These are phyloP conservation scores for Chouioia cunea DNA, from an alignment of 2,888 invertebrate genomes.

Conservation along the genomic window DNA sequence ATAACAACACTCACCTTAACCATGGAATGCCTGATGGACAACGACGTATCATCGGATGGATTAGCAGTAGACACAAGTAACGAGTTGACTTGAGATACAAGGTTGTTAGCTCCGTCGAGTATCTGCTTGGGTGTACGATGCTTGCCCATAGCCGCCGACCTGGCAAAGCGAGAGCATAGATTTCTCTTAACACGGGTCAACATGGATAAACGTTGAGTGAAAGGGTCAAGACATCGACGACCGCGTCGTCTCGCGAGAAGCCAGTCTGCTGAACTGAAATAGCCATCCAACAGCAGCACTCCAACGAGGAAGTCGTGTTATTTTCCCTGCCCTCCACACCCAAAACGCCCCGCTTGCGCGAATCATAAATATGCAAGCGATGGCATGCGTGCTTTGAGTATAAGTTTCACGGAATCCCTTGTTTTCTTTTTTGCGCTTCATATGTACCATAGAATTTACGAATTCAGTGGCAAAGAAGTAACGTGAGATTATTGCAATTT, in stretches of 20 bases:
- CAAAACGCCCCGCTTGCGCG: constrained; percentile 9
- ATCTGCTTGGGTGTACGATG: constrained; percentile 44
- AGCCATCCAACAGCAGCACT: constrained; percentile 49
- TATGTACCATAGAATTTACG: constrained; percentile 18
- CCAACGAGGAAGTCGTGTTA: constrained; percentile 51
- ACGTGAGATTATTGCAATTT: too few relatives aligned
- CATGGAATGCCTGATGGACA: constrained; percentile 75
- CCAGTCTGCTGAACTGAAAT: constrained; percentile 64
- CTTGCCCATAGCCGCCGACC: constrained; percentile 57
- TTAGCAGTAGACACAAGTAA: constrained; percentile 75
- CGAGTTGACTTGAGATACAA: constrained; percentile 68
- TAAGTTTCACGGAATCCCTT: constrained; percentile 24
- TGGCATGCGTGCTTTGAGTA: background rate
- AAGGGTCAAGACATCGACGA: background rate
- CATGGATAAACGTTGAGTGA: constrained; percentile 15
- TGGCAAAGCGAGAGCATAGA: constrained; percentile 47
- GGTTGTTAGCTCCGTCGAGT: constrained; percentile 61
- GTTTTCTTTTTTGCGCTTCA: constrained; percentile 20
- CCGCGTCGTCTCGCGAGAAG: constrained; percentile 47
- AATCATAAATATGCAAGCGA: constrained; percentile 35
- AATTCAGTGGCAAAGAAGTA: background rate
- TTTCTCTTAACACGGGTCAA: constrained; percentile 41
- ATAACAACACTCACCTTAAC: constrained; percentile 73
- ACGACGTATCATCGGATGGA: constrained; percentile 75
- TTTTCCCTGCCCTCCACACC: constrained; percentile 44